Conservation (phyloP, 2,797 vertebrate genomes). For the Tragelaphus oryx region DNA sequence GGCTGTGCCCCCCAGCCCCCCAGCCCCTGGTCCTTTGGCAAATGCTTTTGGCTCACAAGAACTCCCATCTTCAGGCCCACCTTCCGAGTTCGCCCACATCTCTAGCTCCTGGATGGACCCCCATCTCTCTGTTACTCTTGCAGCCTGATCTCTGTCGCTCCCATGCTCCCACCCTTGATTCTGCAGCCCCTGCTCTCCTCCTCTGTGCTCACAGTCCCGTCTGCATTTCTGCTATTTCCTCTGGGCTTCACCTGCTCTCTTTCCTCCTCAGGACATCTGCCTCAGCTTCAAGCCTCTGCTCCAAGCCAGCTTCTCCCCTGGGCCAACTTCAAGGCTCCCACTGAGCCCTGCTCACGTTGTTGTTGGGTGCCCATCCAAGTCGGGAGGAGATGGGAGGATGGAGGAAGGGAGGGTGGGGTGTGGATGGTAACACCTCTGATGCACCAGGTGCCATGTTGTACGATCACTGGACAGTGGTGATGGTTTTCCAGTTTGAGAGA, state of each 20-base stretch:
- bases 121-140: background rate
- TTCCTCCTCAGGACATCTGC: background rate
- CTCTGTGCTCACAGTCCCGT: background rate
- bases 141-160: background rate
- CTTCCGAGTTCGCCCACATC: background rate
- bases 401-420: background rate
- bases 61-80: background rate
- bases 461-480: accelerated
- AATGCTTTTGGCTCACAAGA: background rate
- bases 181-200: background rate
- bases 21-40: background rate
- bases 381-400: background rate
- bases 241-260: background rate
- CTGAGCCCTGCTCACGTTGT: background rate
- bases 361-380: background rate
- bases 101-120: background rate
- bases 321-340: background rate
- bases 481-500: background rate
- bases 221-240: background rate
- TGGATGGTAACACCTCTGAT: accelerated
- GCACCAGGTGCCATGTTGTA: accelerated
- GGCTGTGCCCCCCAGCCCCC: background rate
- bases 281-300: background rate
- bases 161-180: background rate
- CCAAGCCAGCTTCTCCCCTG: background rate